A percentile compares a stretch with the other conserved stretches of the same genome.
phyloP scores from a whole-genome alignment of 2,888 invertebrate genomes.

The Rugalucina vietnamica region DNA sequence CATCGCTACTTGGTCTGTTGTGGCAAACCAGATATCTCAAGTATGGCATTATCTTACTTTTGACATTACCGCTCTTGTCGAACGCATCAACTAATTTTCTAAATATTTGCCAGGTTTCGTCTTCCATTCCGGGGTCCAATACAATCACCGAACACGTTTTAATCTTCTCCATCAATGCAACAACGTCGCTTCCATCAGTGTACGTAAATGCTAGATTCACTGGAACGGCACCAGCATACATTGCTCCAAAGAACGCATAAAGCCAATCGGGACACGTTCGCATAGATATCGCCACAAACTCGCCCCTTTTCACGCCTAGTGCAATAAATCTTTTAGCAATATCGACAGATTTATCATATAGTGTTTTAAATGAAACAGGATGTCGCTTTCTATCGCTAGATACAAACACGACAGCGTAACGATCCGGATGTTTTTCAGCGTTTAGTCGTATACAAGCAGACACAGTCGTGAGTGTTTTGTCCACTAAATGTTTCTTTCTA shows the following conservation, averaged over 20 bases:
- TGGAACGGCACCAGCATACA: slow-evolving; percentile 32
- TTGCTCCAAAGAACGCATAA: slow-evolving; percentile 36
- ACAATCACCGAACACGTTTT: neutral
- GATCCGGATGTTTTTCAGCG: slow-evolving; percentile 15
- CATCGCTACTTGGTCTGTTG: neutral
- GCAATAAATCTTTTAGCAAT: slow-evolving; percentile 18
- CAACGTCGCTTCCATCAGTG: slow-evolving; percentile 47
- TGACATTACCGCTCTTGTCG: neutral
- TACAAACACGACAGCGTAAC: slow-evolving; percentile 40
- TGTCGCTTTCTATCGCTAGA: slow-evolving; percentile 7
- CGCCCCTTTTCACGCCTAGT: slow-evolving; percentile 31
- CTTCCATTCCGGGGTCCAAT: neutral
- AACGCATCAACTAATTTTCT: neutral
- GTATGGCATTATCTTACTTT: neutral
- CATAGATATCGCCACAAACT: slow-evolving; percentile 29
- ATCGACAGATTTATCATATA: slow-evolving; percentile 32
- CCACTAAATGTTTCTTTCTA: neutral
- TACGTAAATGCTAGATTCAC: slow-evolving; percentile 38
- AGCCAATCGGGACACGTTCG: slow-evolving; percentile 52
- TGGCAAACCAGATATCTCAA: neutral
- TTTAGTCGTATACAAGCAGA: slow-evolving; percentile 33
- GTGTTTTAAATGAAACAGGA: slow-evolving; percentile 30
- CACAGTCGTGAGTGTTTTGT: neutral
- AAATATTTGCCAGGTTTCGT: slow-evolving; percentile 10
- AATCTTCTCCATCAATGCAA: slow-evolving; percentile 33